Base-by-base conservation (phyloP, 2,113 vertebrate species). In the Clupea harengus region DNA sequence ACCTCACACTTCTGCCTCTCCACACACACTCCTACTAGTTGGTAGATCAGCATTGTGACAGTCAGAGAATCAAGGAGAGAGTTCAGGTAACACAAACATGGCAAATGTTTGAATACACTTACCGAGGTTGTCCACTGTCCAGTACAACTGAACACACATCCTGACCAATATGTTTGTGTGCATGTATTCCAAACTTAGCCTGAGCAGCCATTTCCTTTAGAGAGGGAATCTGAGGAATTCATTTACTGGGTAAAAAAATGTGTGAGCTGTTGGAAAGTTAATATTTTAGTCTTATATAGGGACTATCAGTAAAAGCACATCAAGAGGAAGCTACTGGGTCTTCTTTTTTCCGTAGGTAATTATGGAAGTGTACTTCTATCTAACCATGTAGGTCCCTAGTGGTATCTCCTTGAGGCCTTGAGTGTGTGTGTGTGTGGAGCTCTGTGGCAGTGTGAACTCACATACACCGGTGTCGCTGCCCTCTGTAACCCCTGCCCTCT, bases 401-500 rank as follows among this genome's bases (percentile, higher is more conserved):
- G 25, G 11, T 2, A 32, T 32, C n/a, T 72, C 25, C 6, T 22
- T 25, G 22, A n/a, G 60, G n/a, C 4, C n/a, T 2, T 15, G 32
- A 28, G n/a, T 32, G 64, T 72, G 64, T 32, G 64, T 72, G 64
- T 72, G 13, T 72, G 8, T 32, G 64, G 25, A 25, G 64, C 64
- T 72, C 2, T 72, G n/a, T 72, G 57, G 57, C 57, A 64, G 64
- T 72, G 25, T 72, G 64, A 28, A 28, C 64, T 13, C 64, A 28
- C n/a, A 67, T 28, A 28, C 64, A 7, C n/a, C 11, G 64, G 64
- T 32, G 44, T 13, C 44, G 49, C 91, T 94, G 90, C 92, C 91
- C 90, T 94, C 91, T 94, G 94, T 95, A 95, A 95, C 95, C 93
- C 93, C 93, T 90, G 94, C 93, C 86, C 94, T 95, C 95, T 93